These are phyloP conservation scores for Agraylea sexmaculata DNA, from an alignment of 1,140 invertebrate species.

Conservation along the genomic window DNA sequence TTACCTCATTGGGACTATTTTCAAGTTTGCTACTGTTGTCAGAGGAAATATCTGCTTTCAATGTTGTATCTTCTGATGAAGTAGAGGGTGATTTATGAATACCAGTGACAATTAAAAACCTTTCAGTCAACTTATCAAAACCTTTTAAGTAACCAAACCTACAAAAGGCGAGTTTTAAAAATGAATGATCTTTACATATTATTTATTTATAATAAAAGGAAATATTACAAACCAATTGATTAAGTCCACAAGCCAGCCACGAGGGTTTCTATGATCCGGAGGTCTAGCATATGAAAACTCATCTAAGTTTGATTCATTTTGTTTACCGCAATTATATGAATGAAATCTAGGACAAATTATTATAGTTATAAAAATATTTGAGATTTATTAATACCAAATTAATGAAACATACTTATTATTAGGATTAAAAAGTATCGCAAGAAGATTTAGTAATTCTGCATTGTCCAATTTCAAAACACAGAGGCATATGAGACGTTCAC, in stretches of 20 bases:
- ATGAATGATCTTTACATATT: conserved; percentile 2
- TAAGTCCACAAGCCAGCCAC: conserved; percentile 92
- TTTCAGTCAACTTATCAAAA: conserved; percentile 76
- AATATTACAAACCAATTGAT: conserved; percentile 61
- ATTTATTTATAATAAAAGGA: conserved; percentile 4
- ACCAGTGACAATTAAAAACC: conserved; percentile 54
- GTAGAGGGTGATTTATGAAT: conserved; percentile 30
- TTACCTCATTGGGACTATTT: conserved; percentile 17
- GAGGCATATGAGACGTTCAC: conserved; percentile 81
- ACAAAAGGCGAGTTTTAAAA: conserved; percentile 22
- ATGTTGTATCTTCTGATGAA: conserved; percentile 29
- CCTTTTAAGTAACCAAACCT: conserved; percentile 81
- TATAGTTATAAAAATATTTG: conserved; percentile 3
- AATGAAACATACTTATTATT: conserved; percentile 65
- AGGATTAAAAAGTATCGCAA: conserved; percentile 89
- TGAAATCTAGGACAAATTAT: conserved; percentile 71
- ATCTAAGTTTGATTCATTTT: conserved; percentile 62
- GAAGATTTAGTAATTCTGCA: conserved; percentile 82
- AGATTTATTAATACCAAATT: no score
- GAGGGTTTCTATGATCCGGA: conserved; percentile 59
- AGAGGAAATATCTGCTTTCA: conserved; percentile 9
- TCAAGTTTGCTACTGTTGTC: conserved; percentile 11
- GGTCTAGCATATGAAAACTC: conserved; percentile 66
- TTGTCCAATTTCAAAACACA: conserved; percentile 89
- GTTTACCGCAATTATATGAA: conserved; percentile 75